Base-by-base conservation (phyloP, 2,888 invertebrate species). In the Caenorhabditis zanzibari region DNA sequence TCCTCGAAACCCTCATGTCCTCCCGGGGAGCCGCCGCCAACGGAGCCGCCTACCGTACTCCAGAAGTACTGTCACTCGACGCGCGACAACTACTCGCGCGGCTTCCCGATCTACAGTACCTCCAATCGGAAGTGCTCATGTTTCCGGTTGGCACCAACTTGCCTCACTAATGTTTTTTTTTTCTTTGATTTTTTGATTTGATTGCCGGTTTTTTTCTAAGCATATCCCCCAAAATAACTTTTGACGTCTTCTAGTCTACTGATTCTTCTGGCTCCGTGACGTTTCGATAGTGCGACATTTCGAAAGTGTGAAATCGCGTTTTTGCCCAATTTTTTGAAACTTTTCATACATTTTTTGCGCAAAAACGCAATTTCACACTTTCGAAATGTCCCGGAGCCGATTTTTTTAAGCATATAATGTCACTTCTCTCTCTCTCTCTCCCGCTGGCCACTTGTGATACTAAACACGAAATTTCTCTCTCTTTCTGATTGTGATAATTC, bases 81-180 rank as follows among this genome's bases (percentile, higher is more conserved):
- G 91, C 90, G 2, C 81, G 82, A 16, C 87, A 88, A 9, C 77
- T 91, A 10, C 86, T 89, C 79, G 88, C 89, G 26, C 84, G 84
- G 35, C 82, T 91, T 22, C 91, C 91, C 10, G 87, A 89, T 56
- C 59, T 90, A 38, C 77, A 84, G 56, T 91, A 86, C 56, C 84
- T 91, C 47, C 82, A 85, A 14, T 84, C 88, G 9, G 79, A 76
- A 32, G 85, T 85, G 47, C 79, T 90, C 35, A 88, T 88, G 87
- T 89, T 90, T 59, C 90, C 90, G 2, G 56, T 88, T 9, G 83
- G 87, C 44, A 79, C 72, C 1, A 68, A 83, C 59, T 52, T 79
- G 7, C 58, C 77, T 0, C 63, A 79, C 47, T 82, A 35, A 64
- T 32, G 7, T 12, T 38, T 24, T 38, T 22, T 10, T 35, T 58